Base-by-base conservation (phyloP, 1,140 invertebrate genomes). In the Drosophila takahashii region DNA sequence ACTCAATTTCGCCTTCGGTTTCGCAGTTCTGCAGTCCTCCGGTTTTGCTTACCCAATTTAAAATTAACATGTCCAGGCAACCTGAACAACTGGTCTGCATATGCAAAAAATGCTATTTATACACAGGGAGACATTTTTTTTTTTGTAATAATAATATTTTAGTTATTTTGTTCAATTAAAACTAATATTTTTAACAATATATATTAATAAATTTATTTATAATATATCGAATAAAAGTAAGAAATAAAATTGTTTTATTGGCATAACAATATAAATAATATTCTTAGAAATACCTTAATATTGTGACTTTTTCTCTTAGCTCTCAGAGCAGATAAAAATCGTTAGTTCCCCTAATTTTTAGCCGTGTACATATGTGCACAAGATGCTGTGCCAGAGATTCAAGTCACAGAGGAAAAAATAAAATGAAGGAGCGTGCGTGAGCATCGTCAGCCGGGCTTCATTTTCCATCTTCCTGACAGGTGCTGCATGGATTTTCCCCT, bases 51-150 rank as follows among this genome's bases (percentile, higher is more conserved):
- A 74, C 77, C 83, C 83, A 87, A 87, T 87, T 87, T 86, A 87
- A 87, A 87, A 87, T 89, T 87, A 87, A 79, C 84, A 83, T 87
- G 84, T 87, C 70, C 83, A 77, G 67, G 57, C 70, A 74, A 74
- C 71, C 58, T 74, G 48, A 74, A 50, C 71, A 74, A 73, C 56
- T 74, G 70, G 57, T 73, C 48, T 47, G 42, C 67, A 70, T 71
- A 71, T 71, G 65, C 48, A 70, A 47, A 37, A 69, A 39, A 67
- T n/a, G 15, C n/a, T 51, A 34, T 34, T 51, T 50, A 13, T 34
- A 48, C 29, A 15, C 34, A 8, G n/a, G 1, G 15, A 32, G 32
- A 15, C 41, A 34, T 4, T 1, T 2, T 10, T 18, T 44, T 36
- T 13, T 10, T n/a, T 15, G n/a, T n/a, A n/a, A n/a, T n/a, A n/a